phyloP scores from a whole-genome alignment of 2,888 invertebrate species.

The Nomada flava region DNA sequence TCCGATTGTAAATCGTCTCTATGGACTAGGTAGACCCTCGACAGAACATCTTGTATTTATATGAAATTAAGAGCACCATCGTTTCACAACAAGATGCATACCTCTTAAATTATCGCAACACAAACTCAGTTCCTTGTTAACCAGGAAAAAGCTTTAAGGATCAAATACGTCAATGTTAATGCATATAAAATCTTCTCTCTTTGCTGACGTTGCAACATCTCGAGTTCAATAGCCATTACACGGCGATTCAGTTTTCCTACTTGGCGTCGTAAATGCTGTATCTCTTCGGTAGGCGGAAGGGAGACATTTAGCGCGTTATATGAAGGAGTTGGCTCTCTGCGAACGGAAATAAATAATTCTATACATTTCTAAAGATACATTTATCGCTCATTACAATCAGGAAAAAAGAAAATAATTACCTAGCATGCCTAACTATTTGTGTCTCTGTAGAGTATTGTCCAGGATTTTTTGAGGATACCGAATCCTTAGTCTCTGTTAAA shows the following conservation, averaged over 20 bases:
- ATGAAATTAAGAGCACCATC: constrained; percentile 62
- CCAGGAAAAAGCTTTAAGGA: constrained; percentile 94
- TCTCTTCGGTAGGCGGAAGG: constrained; percentile 88
- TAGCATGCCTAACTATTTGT: constrained; percentile 77
- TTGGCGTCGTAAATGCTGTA: constrained; percentile 93
- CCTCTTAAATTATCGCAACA: neutral
- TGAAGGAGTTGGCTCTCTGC: constrained; percentile 89
- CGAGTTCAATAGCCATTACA: constrained; percentile 94
- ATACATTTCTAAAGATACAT: neutral
- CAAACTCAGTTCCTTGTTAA: constrained; percentile 86
- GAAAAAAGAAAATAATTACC: constrained; percentile 66
- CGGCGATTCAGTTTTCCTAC: constrained; percentile 94
- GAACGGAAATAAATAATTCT: constrained; percentile 37
- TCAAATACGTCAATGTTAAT: constrained; percentile 93
- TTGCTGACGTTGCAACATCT: constrained; percentile 92
- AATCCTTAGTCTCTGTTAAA: constrained; percentile 68
- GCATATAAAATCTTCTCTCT: constrained; percentile 94
- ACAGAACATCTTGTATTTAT: constrained; percentile 41
- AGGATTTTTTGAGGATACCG: constrained; percentile 62
- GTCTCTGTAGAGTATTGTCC: constrained; percentile 73
- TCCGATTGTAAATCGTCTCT: constrained; percentile 68
- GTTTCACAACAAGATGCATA: constrained; percentile 46
- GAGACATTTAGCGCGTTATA: constrained; percentile 79
- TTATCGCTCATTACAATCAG: neutral
- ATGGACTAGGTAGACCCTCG: constrained; percentile 52